phyloP scores from a whole-genome alignment of 2,888 invertebrate genomes.

The Piscicola geometra region DNA sequence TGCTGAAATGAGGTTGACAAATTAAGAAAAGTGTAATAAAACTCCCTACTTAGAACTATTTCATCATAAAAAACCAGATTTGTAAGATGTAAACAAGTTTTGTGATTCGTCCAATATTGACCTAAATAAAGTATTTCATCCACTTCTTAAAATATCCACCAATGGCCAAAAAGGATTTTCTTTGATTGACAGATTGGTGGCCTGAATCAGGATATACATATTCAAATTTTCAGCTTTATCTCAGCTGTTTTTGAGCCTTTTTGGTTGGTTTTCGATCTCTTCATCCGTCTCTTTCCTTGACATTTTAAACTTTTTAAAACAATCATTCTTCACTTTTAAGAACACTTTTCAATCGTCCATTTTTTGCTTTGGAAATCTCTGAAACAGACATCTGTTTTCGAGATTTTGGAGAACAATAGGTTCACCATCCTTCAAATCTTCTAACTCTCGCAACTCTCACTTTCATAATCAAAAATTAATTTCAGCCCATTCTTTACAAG shows the following conservation, averaged over 20 bases:
- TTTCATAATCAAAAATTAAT: too few relatives aligned
- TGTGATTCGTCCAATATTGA: neutral
- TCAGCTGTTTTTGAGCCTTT: neutral
- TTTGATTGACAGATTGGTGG: slow-evolving; percentile 13
- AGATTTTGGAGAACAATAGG: neutral
- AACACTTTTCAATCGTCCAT: too few relatives aligned
- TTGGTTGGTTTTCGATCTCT: neutral
- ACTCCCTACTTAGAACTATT: too few relatives aligned
- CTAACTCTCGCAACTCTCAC: neutral
- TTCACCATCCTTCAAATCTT: neutral
- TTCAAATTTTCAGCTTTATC: neutral
- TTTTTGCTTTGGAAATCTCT: too few relatives aligned
- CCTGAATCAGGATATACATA: neutral
- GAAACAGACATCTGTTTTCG: too few relatives aligned
- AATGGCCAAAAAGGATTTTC: neutral
- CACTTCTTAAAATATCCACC: neutral
- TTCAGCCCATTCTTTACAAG: neutral
- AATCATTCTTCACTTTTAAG: neutral
- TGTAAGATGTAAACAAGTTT: neutral
- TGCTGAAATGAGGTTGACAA: too few relatives aligned
- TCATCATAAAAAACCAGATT: slow-evolving; percentile 1
- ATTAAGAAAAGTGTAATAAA: too few relatives aligned
- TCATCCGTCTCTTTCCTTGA: neutral
- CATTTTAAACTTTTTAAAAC: neutral
- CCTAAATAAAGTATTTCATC: neutral